Base-by-base conservation (phyloP, 1,140 invertebrate species). In the Amphibalanus amphitrite region DNA sequence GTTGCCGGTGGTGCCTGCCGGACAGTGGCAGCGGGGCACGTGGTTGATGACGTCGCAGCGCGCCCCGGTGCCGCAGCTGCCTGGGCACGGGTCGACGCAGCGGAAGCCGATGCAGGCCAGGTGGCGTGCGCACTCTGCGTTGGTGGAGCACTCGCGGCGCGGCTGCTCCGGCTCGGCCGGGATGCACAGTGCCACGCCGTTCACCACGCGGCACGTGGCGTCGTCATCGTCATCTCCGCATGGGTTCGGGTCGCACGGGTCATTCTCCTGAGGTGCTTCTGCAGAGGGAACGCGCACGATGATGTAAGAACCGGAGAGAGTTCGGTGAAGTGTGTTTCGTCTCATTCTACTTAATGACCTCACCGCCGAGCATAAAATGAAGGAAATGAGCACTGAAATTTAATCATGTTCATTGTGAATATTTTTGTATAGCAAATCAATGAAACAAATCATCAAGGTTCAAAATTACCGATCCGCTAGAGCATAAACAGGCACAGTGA, bases 51-150 rank as follows among this genome's bases (percentile, higher is more conserved):
- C 73, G 25, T 70, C 30, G 67, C 79, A 79, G 17, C 72, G 67
- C n/a, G 77, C 76, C 47, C 74, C 74, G 29, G 71, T 72, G 25
- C 76, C 77, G 73, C 79, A 79, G 6, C 76, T 76, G 23, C 75
- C 74, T 0, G 84, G 76, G 75, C 92, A 95, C 0, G 91, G 91
- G 81, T 91, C 91, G 0, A 87, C 79, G 77, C 92, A 93, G 4
- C 83, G 77, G 67, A 88, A 86, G 76, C 91, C 89, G 17, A 85
- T 82, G 77, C 92, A 94, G 29, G 86, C 85, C 75, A 84, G 84
- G 76, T 92, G 88, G 3, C 79, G 78, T 0, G 85, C 80, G 77
- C 92, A 94, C 69, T 94, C 91, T 26, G 86, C 84, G 76, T 91
- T 86, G 3, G 82, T 82, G 28, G 85, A 86, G 78, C 92, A 95